A percentile compares a stretch with the other conserved stretches of the same genome.
Conservation (phyloP, 2,113 vertebrate species). For the Lamprotornis superbus region DNA sequence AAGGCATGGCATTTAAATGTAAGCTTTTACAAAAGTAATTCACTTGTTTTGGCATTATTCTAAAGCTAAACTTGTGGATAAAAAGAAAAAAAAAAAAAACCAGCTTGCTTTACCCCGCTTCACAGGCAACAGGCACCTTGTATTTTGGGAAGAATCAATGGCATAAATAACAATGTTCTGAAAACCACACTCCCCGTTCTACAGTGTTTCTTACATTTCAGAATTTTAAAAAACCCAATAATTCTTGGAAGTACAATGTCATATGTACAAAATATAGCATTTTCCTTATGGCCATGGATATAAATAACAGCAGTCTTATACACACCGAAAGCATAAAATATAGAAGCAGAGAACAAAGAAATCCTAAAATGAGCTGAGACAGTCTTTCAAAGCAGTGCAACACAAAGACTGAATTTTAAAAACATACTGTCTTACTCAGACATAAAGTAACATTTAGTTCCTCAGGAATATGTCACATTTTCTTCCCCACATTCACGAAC, state of each 20-base stretch:
- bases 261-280: background rate
- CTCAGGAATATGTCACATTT: background rate
- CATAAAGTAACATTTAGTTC: conserved; percentile 25
- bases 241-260: background rate
- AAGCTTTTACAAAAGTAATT: background rate
- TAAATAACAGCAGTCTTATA: conserved; percentile 15
- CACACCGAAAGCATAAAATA: background rate
- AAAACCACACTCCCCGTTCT: background rate
- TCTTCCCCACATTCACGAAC: background rate
- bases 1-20: background rate
- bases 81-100: background rate
- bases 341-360: conserved; percentile 44
- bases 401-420: conserved; percentile 18
- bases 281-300: background rate
- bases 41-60: background rate
- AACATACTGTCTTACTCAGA: conserved; percentile 30
- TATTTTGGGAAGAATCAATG: background rate
- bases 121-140: background rate
- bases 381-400: conserved; percentile 39
- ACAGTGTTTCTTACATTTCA: background rate
- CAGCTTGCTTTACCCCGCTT: background rate
- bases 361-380: conserved; percentile 28
- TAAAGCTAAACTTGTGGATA: background rate
- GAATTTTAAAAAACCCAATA: background rate
- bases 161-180: background rate